These are phyloP conservation scores for Myocastor coypus DNA, from an alignment of 2,113 vertebrate genomes.

Conservation along the genomic window DNA sequence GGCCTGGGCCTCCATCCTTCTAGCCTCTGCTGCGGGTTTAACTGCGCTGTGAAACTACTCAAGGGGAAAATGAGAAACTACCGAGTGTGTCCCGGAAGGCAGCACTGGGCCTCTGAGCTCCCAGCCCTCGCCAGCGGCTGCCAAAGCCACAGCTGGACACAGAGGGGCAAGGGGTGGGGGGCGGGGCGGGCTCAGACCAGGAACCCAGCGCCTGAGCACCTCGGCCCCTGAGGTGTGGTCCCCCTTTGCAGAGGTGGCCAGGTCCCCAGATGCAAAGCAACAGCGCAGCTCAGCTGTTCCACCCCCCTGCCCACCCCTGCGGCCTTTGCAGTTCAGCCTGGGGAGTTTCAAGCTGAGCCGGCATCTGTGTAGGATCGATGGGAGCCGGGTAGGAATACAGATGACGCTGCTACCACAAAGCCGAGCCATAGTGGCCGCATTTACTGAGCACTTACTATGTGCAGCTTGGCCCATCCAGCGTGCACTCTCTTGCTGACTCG, in stretches of 20 bases:
- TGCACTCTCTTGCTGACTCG: not conserved
- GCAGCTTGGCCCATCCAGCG: not conserved
- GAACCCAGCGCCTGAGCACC: fast-evolving
- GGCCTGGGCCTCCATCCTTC: conserved; percentile 43
- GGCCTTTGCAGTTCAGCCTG: not conserved
- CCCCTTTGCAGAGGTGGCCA: not conserved
- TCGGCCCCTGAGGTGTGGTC: fast-evolving
- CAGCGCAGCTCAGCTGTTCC: not conserved
- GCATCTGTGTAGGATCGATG: not conserved
- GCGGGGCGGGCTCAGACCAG: not conserved
- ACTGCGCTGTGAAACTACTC: conserved; percentile 67
- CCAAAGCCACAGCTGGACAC: fast-evolving
- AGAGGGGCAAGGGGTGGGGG: not conserved
- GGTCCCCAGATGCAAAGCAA: not conserved
- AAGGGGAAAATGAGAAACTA: conserved; percentile 79
- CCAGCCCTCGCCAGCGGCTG: not conserved
- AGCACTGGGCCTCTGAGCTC: not conserved
- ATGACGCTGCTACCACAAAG: fast-evolving
- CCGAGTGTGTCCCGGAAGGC: conserved; percentile 46
- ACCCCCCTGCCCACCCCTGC: fast-evolving
- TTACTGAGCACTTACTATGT: not conserved
- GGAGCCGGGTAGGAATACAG: fast-evolving
- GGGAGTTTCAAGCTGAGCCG: not conserved
- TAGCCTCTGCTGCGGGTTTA: not conserved
- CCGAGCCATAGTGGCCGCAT: fast-evolving